A percentile compares a stretch with the other conserved stretches of the same genome.
These are phyloP conservation scores for Hypotaenidia okinawae DNA, from an alignment of 2,797 vertebrate genomes.

Conservation along the genomic window DNA sequence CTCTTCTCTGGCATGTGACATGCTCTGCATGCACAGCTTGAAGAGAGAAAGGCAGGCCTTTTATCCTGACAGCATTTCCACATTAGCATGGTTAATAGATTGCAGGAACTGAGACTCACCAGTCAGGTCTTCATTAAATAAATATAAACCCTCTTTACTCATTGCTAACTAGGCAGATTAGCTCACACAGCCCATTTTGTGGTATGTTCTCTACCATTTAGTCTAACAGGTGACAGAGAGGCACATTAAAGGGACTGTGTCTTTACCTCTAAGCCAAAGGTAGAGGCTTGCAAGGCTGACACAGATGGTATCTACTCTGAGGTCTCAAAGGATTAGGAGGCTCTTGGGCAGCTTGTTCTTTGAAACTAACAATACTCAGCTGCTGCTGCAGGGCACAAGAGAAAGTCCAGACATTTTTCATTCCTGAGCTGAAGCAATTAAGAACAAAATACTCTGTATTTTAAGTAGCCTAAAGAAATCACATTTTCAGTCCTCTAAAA, in stretches of 20 bases:
- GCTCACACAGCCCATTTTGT: neutral
- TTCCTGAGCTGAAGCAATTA: neutral
- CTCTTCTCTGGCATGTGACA: neutral
- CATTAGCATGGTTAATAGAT: conserved; percentile 14
- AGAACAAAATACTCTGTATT: neutral
- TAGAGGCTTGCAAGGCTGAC: neutral
- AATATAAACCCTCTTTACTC: conserved; percentile 17
- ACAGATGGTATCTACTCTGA: neutral
- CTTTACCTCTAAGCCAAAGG: neutral
- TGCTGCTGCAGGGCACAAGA: neutral
- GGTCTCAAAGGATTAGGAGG: neutral
- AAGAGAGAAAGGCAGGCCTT: neutral
- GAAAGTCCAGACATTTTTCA: neutral
- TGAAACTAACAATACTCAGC: neutral
- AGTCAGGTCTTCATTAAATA: neutral
- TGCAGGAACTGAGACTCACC: neutral
- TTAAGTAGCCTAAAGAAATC: neutral
- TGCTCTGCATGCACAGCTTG: neutral
- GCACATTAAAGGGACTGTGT: neutral
- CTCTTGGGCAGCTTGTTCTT: neutral
- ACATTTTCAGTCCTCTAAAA: neutral
- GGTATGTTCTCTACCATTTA: neutral
- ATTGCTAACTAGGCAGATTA: neutral
- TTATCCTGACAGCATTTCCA: conserved; percentile 36
- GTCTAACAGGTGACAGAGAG: neutral